phyloP scores from a whole-genome alignment of 2,113 vertebrate genomes.

The Haplotaxodon microlepis region DNA sequence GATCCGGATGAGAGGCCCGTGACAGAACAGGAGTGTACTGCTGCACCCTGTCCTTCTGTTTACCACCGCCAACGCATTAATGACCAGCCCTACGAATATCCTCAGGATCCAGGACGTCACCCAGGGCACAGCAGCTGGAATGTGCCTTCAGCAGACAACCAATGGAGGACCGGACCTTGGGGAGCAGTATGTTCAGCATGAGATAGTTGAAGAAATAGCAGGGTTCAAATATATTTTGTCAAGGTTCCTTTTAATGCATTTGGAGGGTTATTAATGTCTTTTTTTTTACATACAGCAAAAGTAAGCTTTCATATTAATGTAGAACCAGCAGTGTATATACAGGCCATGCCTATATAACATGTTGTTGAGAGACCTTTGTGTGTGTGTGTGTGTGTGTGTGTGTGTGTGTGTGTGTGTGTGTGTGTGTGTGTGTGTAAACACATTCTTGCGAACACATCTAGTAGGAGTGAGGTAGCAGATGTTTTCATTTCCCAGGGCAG shows the following conservation, averaged over 20 bases:
- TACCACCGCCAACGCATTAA: constrained; percentile 70
- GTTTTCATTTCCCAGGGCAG: constrained; percentile 5
- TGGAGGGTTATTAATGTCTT: neutral
- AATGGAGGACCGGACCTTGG: constrained; percentile 97
- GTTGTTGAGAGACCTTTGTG: neutral
- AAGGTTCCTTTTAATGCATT: neutral
- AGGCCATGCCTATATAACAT: neutral
- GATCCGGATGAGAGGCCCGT: constrained; percentile 75
- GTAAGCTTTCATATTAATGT: neutral
- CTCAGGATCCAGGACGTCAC: constrained; percentile 67
- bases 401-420: neutral
- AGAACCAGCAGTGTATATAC: neutral
- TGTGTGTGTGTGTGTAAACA: neutral
- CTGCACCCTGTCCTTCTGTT: constrained; percentile 71
- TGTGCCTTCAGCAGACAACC: constrained; percentile 72
- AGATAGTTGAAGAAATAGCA: neutral
- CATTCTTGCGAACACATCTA: constrained; percentile 3
- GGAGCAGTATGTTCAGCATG: constrained; percentile 81
- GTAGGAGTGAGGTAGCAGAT: neutral
- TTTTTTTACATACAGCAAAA: neutral
- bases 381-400: neutral
- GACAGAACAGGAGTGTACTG: constrained; percentile 77
- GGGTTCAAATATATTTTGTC: neutral
- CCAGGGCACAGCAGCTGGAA: constrained; percentile 77
- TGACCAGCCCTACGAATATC: constrained; percentile 73